Evolutionary conservation across 2,113 vertebrate genomes (phyloP).

Genomic region (Propithecus coquereli): DNA sequence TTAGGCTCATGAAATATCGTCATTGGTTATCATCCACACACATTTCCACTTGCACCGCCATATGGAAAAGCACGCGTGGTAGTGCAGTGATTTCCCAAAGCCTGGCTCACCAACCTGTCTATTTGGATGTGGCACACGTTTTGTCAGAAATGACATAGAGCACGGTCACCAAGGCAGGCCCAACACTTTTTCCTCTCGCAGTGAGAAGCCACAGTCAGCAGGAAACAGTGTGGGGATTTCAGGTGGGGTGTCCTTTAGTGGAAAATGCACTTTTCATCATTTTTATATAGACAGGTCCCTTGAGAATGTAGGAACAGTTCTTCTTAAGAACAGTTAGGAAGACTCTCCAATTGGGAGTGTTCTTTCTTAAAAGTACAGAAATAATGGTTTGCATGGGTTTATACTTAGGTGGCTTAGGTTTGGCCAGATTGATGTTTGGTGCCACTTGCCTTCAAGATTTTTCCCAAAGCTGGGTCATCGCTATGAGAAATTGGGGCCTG

Average conservation of each 20-base stretch:
- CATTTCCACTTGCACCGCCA: not conserved
- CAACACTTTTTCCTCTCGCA: not conserved
- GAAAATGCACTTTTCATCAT: not conserved
- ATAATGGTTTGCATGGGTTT: not conserved
- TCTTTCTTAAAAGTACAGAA: not conserved
- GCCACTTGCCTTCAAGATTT: not conserved
- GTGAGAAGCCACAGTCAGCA: not conserved
- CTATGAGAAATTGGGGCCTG: not conserved
- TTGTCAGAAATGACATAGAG: not conserved
- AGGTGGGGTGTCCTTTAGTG: not conserved
- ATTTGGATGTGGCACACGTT: not conserved
- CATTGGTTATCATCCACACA: not conserved
- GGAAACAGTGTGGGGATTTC: not conserved
- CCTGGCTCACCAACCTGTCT: not conserved
- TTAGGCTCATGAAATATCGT: not conserved
- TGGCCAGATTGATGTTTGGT: not conserved
- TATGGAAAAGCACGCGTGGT: not conserved
- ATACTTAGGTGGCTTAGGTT: not conserved
- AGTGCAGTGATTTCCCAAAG: not conserved
- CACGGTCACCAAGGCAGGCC: not conserved
- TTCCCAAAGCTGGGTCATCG: not conserved
- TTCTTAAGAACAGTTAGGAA: not conserved
- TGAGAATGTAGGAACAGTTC: not conserved
- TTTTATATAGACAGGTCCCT: not conserved
- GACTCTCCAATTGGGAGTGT: not conserved